These are phyloP conservation scores for Ephydatia muelleri DNA, from an alignment of 37 sponge, comb jelly and placozoan species.

Conservation along the genomic window DNA sequence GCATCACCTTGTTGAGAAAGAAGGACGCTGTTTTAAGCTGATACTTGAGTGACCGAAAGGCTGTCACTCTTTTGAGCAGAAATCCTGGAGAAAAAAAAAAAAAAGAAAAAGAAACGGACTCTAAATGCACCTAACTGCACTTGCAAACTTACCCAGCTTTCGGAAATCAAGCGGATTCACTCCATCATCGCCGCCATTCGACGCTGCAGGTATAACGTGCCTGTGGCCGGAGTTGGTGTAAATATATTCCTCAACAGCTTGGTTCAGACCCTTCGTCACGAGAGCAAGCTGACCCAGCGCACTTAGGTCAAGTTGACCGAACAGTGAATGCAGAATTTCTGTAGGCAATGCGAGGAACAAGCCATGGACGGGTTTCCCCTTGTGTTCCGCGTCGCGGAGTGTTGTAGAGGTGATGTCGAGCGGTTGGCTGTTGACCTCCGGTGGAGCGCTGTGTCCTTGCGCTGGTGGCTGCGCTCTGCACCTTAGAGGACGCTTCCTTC, in stretches of 20 bases:
- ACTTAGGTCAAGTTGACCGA: conserved; percentile 19
- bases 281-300: conserved; percentile 13
- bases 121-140: neutral
- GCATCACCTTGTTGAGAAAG: conserved; percentile 32
- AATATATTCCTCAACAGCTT: conserved; percentile 4
- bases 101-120: neutral
- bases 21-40: conserved; percentile 38
- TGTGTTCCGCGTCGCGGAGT: no score
- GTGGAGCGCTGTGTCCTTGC: no score
- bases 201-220: conserved; percentile 1
- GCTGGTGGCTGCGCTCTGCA: no score
- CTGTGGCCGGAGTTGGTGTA: conserved; percentile 17
- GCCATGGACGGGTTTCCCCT: neutral
- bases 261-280: conserved; percentile 19
- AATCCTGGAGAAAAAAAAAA: conserved; percentile 6
- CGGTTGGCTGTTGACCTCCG: no score
- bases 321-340: conserved; percentile 35
- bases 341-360: conserved; percentile 25
- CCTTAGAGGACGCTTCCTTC: no score
- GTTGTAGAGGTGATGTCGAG: no score
- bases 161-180: conserved; percentile 6
- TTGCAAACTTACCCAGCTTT: conserved; percentile 8
- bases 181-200: neutral
- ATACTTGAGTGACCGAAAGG: conserved; percentile 8
- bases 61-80: conserved; percentile 35